Conservation (phyloP, 2,888 invertebrate genomes). For the Zaprionus bogoriensis region DNA sequence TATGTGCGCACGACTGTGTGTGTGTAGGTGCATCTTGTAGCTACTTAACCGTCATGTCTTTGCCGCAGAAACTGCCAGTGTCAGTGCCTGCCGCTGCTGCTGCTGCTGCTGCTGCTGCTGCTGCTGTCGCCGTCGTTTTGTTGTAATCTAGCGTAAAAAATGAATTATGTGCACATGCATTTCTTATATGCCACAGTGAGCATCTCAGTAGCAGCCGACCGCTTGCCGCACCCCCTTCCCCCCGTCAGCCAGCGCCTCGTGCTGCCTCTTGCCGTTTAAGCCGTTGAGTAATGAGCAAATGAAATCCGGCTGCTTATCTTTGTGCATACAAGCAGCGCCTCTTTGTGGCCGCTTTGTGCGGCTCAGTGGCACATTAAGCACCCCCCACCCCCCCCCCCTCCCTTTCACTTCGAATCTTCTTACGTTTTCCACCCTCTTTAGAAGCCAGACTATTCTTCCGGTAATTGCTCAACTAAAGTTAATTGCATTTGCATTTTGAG, state of each 20-base stretch:
- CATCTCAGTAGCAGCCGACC: background rate
- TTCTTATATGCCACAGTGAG: conserved; percentile 55
- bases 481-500: conserved; percentile 39
- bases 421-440: conserved; percentile 16
- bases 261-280: conserved; percentile 43
- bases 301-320: conserved; percentile 73
- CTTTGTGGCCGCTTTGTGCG: conserved; percentile 71
- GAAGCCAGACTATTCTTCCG: background rate
- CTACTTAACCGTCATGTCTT: conserved; percentile 48
- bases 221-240: background rate
- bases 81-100: background rate
- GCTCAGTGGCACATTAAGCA: conserved; percentile 61
- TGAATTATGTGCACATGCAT: conserved; percentile 75
- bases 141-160: conserved; percentile 75
- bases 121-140: conserved; percentile 51
- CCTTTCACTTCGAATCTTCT: background rate
- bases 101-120: background rate
- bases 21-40: conserved; percentile 35
- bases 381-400: conserved; percentile 41
- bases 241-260: background rate
- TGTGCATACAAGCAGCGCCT: conserved; percentile 59
- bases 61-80: conserved; percentile 22
- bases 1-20: too few relatives aligned
- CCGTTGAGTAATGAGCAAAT: conserved; percentile 75
- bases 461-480: conserved; percentile 22